A percentile compares a stretch with the other conserved stretches of the same genome.
phyloP scores from a whole-genome alignment of 2,797 vertebrate genomes.

The Aulostomus chinensis region DNA sequence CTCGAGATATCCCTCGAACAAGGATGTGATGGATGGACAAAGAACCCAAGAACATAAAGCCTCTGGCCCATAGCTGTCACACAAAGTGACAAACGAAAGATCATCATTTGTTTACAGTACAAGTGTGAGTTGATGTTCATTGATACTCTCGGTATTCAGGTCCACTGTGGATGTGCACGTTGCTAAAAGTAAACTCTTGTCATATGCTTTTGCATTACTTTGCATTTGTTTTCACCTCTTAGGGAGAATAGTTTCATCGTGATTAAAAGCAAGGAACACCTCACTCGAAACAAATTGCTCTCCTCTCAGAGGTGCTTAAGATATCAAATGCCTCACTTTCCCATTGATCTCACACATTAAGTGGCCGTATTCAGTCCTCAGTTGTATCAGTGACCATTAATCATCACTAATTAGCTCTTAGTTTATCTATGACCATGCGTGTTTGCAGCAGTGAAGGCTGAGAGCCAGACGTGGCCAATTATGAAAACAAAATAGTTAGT shows the following conservation, averaged over 20 bases:
- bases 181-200: conserved; percentile 1
- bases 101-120: conserved; percentile 38
- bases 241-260: conserved; percentile 23
- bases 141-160: conserved; percentile 39
- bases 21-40: conserved; percentile 26
- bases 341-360: conserved; percentile 44
- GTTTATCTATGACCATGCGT: conserved; percentile 35
- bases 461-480: conserved; percentile 42
- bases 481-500: conserved; percentile 50
- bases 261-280: conserved; percentile 22
- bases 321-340: conserved; percentile 41
- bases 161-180: conserved; percentile 13
- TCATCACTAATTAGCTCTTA: conserved; percentile 49
- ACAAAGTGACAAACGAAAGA: conserved; percentile 41
- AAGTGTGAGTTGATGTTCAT: conserved; percentile 37
- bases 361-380: conserved; percentile 19
- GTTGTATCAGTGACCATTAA: conserved; percentile 45
- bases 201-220: conserved; percentile 9
- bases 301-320: conserved; percentile 40
- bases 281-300: conserved; percentile 40
- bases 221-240: conserved; percentile 7
- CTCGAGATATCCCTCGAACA: conserved; percentile 24
- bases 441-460: conserved; percentile 36
- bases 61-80: conserved; percentile 38
- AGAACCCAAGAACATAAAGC: too few species aligned